A percentile compares a stretch with the other conserved stretches of the same genome.
Evolutionary conservation across 30 jellyfish, hydroid and myxozoan genomes (phyloP).

Genomic region (Aurelia sp.): DNA sequence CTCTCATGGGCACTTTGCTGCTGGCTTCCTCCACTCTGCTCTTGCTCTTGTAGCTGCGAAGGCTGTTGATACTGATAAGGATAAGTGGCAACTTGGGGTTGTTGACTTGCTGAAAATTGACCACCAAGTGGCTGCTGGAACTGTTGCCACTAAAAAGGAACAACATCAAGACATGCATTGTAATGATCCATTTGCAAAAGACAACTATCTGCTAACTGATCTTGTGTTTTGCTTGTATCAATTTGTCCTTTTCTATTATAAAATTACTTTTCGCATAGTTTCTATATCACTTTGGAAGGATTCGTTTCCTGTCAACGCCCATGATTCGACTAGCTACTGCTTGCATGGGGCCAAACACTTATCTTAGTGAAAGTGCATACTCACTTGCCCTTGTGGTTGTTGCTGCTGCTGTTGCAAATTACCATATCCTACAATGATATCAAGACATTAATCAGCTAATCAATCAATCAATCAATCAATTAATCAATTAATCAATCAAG

Average conservation of each 20-base stretch:
- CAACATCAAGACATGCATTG: too few relatives aligned
- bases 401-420: conserved; percentile 42
- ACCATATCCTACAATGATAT: conserved; percentile 21
- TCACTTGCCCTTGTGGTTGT: conserved; percentile 21
- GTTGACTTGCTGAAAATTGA: conserved; percentile 40
- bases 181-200: too few relatives aligned
- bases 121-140: conserved; percentile 63
- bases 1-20: conserved; percentile 32
- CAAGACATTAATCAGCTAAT: background rate
- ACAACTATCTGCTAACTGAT: too few relatives aligned
- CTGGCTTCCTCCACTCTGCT: background rate
- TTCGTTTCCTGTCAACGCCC: too few relatives aligned
- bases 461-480: too few relatives aligned
- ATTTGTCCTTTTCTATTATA: too few relatives aligned
- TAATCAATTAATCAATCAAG: too few relatives aligned
- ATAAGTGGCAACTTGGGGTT: conserved; percentile 30
- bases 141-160: conserved; percentile 50
- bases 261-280: too few relatives aligned
- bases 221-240: too few relatives aligned
- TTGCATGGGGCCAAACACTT: too few relatives aligned
- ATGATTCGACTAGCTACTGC: too few relatives aligned
- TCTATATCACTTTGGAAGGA: too few relatives aligned
- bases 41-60: conserved; percentile 26
- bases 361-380: background rate
- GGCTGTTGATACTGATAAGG: conserved; percentile 61